A percentile compares a stretch with the other conserved stretches of the same genome.
Evolutionary conservation across 2,888 invertebrate species (phyloP).

Genomic region (Scaptomyza caliginosa): DNA sequence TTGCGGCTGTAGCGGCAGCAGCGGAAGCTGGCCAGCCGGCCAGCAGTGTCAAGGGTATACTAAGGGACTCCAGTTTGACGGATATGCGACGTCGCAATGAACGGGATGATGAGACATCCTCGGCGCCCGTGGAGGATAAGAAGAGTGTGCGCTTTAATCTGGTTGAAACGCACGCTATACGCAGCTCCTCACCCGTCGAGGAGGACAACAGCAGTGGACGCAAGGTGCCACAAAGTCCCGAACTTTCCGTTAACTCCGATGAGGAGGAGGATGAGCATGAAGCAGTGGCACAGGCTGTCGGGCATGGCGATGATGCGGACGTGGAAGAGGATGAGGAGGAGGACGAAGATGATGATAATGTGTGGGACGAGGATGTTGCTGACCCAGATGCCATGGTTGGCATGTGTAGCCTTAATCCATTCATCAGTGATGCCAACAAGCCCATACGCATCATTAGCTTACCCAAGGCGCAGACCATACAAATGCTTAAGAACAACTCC

Average conservation of each 20-base stretch:
- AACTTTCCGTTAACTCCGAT: slow-evolving; percentile 75
- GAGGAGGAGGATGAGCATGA: slow-evolving; percentile 66
- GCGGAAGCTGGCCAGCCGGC: slow-evolving; percentile 35
- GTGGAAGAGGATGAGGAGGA: slow-evolving; percentile 80
- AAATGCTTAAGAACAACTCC: slow-evolving; percentile 72
- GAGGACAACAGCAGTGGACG: slow-evolving; percentile 62
- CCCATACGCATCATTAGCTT: slow-evolving; percentile 83
- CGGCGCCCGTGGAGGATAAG: slow-evolving; percentile 86
- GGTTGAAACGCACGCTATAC: slow-evolving; percentile 60
- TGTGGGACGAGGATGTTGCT: slow-evolving; percentile 64
- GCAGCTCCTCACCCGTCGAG: slow-evolving; percentile 77
- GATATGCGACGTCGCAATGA: slow-evolving; percentile 80
- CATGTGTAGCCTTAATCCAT: slow-evolving; percentile 74
- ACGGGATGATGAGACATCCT: slow-evolving; percentile 57
- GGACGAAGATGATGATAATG: slow-evolving; percentile 73
- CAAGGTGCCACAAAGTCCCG: slow-evolving; percentile 76
- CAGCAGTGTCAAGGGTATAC: slow-evolving; percentile 86
- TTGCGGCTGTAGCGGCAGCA: slow-evolving; percentile 21
- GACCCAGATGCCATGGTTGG: slow-evolving; percentile 76
- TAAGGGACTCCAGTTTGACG: slow-evolving; percentile 86
- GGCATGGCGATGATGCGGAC: slow-evolving; percentile 47
- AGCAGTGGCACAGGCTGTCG: slow-evolving; percentile 74
- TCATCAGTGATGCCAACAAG: slow-evolving; percentile 82
- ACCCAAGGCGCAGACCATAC: slow-evolving; percentile 78
- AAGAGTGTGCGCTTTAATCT: slow-evolving; percentile 90